Base-by-base conservation (phyloP, 2,797 vertebrate species). In the Micromesistius poutassou region DNA sequence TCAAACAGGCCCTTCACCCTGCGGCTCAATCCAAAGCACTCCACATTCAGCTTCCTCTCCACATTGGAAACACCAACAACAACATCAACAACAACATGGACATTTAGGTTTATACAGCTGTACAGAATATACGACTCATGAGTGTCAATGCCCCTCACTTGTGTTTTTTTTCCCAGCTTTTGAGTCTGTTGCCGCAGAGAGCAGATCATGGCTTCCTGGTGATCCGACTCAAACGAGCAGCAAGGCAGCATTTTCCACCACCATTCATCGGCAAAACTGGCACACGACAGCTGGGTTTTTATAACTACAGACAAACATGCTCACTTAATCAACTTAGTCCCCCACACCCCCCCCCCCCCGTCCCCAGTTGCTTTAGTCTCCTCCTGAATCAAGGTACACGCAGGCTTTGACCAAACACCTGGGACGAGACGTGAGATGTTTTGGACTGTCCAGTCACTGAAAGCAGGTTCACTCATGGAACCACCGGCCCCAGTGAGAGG, bases 161-260 rank as follows among this genome's bases (percentile, higher is more conserved):
- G 55, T 50, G 55, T 19, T 19, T 62, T n/a, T 62, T n/a, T 62
- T 25, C 22, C 22, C n/a, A n/a, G 4, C 7, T 7, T 62, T 62
- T 62, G 55, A 62, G n/a, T 62, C 19, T 55, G 50, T 55, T 6
- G 50, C 19, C 50, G n/a, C 50, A 55, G 50, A 76, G 35, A 77
- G 35, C 72, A 74, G 31, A 76, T 25, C 73, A 71, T 78, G 55
- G 55, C 55, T 62, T 62, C 55, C 55, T 62, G 22, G 55, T 62
- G 55, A 62, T 62, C 72, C n/a, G 62, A 80, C 36, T 70, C 70
- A 77, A 74, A 79, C 80, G 79, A 81, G 78, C 76, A 72, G 80
- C 10, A 71, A 79, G 35, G 80, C 76, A 76, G 28, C 74, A 75
- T 78, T 62, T 72, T 75, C 76, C 77, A 62, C 30, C 75, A 30